These are phyloP conservation scores for Drosophila niveifrons DNA, from an alignment of 2,888 invertebrate genomes.

Conservation along the genomic window DNA sequence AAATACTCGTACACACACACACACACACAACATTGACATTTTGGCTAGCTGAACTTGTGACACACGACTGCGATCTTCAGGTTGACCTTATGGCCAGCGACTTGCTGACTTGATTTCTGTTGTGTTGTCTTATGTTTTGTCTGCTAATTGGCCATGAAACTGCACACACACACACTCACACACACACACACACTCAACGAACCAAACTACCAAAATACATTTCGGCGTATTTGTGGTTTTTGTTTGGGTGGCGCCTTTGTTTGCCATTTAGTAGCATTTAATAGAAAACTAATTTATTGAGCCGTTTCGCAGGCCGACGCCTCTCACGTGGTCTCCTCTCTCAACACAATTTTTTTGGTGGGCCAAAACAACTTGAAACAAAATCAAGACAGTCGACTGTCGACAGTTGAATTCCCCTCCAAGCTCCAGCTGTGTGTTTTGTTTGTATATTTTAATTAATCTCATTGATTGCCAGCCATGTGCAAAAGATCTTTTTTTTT, in stretches of 20 bases:
- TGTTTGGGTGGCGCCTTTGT: slow-evolving; percentile 73
- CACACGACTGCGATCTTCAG: slow-evolving; percentile 46
- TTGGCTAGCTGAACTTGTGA: slow-evolving; percentile 66
- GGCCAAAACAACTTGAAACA: background rate
- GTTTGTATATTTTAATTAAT: slow-evolving; percentile 68
- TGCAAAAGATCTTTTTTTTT: slow-evolving; percentile 41
- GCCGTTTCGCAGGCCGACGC: slow-evolving; percentile 54
- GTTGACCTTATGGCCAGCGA: slow-evolving; percentile 63
- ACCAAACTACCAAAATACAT: background rate
- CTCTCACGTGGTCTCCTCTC: slow-evolving; percentile 49
- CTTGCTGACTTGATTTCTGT: slow-evolving; percentile 63
- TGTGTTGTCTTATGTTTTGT: slow-evolving; percentile 21
- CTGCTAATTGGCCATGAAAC: slow-evolving; percentile 77
- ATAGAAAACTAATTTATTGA: slow-evolving; percentile 73
- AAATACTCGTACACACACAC: background rate
- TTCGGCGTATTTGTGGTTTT: slow-evolving; percentile 38
- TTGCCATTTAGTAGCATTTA: slow-evolving; percentile 75
- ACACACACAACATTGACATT: slow-evolving; percentile 60
- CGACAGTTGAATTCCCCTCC: background rate
- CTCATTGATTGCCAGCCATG: slow-evolving; percentile 25
- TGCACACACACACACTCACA: slow-evolving; percentile 13
- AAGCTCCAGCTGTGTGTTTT: slow-evolving; percentile 36
- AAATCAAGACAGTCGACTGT: background rate
- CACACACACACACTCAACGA: slow-evolving; percentile 15
- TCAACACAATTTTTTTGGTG: background rate